Evolutionary conservation across 2,888 invertebrate species (phyloP).

Genomic region (Allacma fusca): DNA sequence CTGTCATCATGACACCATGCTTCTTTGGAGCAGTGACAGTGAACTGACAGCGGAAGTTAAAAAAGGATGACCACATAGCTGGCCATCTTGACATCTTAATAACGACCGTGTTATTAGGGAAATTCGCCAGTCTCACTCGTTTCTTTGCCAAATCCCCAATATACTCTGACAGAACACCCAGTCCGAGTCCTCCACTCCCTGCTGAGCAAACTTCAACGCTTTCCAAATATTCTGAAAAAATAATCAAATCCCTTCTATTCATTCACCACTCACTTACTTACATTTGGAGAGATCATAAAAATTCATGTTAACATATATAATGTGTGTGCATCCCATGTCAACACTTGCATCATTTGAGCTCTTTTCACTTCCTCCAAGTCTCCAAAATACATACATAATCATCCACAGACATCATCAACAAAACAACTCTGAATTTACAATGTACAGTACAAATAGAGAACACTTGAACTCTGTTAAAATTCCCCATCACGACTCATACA

Average conservation of each 20-base stretch:
- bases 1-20: conserved; percentile 57
- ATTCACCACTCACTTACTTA: neutral
- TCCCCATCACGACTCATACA: neutral
- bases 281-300: neutral
- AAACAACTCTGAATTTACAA: too few relatives aligned
- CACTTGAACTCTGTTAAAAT: neutral
- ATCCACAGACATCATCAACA: neutral
- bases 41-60: conserved; percentile 57
- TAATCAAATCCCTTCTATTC: conserved; percentile 25
- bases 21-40: conserved; percentile 59
- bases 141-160: conserved; percentile 52
- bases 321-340: too few relatives aligned
- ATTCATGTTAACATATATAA: neutral
- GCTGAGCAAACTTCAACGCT: conserved; percentile 58
- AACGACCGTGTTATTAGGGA: conserved; percentile 58
- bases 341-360: neutral
- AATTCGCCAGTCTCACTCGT: conserved; percentile 57
- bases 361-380: neutral
- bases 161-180: conserved; percentile 34
- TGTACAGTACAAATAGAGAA: too few relatives aligned
- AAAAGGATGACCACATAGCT: conserved; percentile 53
- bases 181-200: conserved; percentile 32
- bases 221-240: conserved; percentile 57
- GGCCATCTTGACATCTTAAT: conserved; percentile 59
- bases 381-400: neutral